Percentiles rank a stretch among this genome's conserved stretches.
Evolutionary conservation across 2,113 vertebrate species (phyloP).

Genomic region (Xiphias gladius): DNA sequence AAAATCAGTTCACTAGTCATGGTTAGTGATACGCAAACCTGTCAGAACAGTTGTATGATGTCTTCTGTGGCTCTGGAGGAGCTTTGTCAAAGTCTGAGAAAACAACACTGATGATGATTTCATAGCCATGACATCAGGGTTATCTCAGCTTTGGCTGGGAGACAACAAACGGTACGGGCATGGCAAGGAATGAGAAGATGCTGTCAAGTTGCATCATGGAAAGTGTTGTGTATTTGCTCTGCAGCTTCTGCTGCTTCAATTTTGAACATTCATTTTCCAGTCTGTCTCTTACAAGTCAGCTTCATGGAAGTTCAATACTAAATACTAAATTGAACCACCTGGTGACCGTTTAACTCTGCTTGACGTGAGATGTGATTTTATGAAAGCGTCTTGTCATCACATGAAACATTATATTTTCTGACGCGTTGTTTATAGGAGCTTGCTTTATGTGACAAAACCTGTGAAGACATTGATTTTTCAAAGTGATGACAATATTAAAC

Average conservation of each 20-base stretch:
- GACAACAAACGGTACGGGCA: not conserved
- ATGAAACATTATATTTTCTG: constrained; percentile 6
- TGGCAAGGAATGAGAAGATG: not conserved
- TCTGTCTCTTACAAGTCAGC: not conserved
- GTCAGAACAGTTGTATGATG: not conserved
- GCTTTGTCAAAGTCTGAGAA: not conserved
- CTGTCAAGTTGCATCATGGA: not conserved
- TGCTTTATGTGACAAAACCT: constrained; percentile 22
- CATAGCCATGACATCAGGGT: constrained; percentile 10
- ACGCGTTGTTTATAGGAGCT: constrained; percentile 5
- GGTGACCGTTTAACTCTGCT: not conserved
- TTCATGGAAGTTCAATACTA: not conserved
- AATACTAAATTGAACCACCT: not conserved
- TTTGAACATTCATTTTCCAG: not conserved
- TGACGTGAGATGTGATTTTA: constrained; percentile 13
- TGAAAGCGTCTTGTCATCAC: not conserved
- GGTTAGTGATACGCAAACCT: not conserved
- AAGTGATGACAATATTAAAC: constrained; percentile 16
- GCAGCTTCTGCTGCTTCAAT: not conserved
- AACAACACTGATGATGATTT: not conserved
- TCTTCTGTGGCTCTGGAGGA: not conserved
- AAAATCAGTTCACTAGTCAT: not conserved
- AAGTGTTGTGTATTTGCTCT: not conserved
- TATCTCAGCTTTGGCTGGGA: not conserved
- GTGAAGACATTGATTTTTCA: constrained; percentile 23